Conservation (phyloP, 2,113 vertebrate genomes). For the Megaptera novaeangliae region DNA sequence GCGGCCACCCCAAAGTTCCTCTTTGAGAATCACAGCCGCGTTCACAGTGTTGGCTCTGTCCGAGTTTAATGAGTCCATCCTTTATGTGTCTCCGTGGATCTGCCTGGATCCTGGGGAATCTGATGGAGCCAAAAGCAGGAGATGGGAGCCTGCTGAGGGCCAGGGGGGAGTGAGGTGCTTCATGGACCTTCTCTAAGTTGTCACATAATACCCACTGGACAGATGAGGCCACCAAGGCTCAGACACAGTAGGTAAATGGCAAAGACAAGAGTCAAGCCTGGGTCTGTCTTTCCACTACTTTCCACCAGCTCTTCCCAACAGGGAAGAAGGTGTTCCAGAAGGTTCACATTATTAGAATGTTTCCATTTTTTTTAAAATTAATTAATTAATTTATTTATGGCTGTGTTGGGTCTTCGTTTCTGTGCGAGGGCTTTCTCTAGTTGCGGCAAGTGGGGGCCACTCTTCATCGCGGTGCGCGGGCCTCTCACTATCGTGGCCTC, state of each 20-base stretch:
- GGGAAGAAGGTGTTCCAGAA: background rate
- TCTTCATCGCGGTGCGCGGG: too few species aligned
- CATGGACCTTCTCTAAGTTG: background rate
- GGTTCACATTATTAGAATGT: background rate
- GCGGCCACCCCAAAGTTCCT: constrained; percentile 18
- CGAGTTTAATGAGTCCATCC: background rate
- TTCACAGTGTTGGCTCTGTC: background rate
- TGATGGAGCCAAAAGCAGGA: background rate
- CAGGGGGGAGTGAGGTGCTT: background rate
- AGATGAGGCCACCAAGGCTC: background rate
- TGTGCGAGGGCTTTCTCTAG: too few species aligned
- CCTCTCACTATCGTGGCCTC: too few species aligned
- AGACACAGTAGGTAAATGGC: background rate
- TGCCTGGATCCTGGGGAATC: background rate
- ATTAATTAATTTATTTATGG: too few species aligned
- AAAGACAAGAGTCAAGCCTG: background rate
- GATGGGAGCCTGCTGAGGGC: background rate
- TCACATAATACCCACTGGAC: background rate
- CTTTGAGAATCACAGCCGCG: constrained; percentile 27
- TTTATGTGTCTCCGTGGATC: background rate
- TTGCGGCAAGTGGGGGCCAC: too few species aligned
- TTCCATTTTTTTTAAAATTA: background rate
- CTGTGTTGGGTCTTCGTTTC: too few species aligned
- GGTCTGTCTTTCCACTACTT: background rate
- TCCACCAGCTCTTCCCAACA: background rate